These are phyloP conservation scores for Nipponia nippon DNA, from an alignment of 2,113 vertebrate genomes.

Conservation along the genomic window DNA sequence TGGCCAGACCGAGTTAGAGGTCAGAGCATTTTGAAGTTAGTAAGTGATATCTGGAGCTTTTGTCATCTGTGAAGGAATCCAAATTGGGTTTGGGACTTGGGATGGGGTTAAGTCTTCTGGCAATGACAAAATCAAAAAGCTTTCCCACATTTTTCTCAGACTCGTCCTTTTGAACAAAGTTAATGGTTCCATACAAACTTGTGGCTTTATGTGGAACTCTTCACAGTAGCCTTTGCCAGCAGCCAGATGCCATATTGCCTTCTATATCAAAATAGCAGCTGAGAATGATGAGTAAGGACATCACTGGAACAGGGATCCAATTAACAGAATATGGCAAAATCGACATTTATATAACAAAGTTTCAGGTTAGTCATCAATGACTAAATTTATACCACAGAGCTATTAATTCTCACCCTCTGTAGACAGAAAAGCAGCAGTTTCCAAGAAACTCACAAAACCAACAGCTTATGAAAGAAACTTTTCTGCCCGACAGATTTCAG, in stretches of 20 bases:
- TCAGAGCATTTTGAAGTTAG: not conserved
- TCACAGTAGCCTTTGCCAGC: not conserved
- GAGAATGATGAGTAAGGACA: not conserved
- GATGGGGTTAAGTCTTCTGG: not conserved
- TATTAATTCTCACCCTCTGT: not conserved
- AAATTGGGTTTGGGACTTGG: not conserved
- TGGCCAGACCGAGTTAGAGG: not conserved
- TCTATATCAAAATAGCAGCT: constrained; percentile 1
- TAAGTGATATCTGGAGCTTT: not conserved
- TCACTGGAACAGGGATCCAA: not conserved
- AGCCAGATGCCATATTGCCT: not conserved
- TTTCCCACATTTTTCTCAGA: not conserved
- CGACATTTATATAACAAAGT: constrained; percentile 1
- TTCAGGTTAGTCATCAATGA: not conserved
- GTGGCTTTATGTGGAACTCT: not conserved
- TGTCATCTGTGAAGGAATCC: not conserved
- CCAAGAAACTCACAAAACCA: not conserved
- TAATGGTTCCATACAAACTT: not conserved
- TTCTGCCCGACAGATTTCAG: not conserved
- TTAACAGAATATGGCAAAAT: not conserved
- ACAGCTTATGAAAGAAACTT: not conserved
- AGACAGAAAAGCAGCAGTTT: not conserved
- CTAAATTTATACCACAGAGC: constrained; percentile 2
- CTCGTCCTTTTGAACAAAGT: not conserved
- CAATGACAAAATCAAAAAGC: not conserved